These are phyloP conservation scores for Rhineura floridana DNA, from an alignment of 2,113 vertebrate species.

Conservation along the genomic window DNA sequence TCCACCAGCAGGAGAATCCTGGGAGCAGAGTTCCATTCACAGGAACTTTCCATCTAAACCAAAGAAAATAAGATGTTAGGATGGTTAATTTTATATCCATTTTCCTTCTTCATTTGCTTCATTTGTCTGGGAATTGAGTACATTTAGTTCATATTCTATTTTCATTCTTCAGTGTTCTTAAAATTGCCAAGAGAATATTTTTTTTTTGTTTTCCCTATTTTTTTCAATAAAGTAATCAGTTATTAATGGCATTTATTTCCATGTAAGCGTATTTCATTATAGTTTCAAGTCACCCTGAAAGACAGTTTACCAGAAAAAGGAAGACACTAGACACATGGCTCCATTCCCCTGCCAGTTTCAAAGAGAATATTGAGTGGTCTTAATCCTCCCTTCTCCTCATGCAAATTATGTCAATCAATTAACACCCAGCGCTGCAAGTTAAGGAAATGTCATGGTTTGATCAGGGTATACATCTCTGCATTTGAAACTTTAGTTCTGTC, in stretches of 20 bases:
- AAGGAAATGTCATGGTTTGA: background rate
- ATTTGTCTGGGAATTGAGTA: constrained; percentile 14
- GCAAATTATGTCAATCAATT: background rate
- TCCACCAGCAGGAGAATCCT: background rate
- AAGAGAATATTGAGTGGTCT: background rate
- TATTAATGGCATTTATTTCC: constrained; percentile 41
- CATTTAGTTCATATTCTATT: constrained; percentile 20
- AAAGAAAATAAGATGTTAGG: background rate
- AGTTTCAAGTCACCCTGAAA: constrained; percentile 15
- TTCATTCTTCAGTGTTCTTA: constrained; percentile 26
- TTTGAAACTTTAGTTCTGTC: background rate
- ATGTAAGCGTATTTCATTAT: constrained; percentile 1
- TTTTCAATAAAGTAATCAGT: constrained; percentile 37
- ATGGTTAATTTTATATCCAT: constrained; percentile 22
- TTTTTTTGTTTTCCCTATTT: constrained; percentile 31
- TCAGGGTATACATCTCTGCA: background rate
- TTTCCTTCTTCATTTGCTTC: constrained; percentile 37
- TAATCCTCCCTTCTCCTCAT: background rate
- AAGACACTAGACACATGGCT: background rate
- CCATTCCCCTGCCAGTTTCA: fast-evolving
- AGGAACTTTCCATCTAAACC: background rate
- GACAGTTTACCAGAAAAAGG: constrained; percentile 21
- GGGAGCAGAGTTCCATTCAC: background rate
- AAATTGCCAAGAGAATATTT: constrained; percentile 35
- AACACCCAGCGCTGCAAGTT: background rate